Evolutionary conservation across 1,140 invertebrate species (phyloP).

Genomic region (Diuraphis noxia): DNA sequence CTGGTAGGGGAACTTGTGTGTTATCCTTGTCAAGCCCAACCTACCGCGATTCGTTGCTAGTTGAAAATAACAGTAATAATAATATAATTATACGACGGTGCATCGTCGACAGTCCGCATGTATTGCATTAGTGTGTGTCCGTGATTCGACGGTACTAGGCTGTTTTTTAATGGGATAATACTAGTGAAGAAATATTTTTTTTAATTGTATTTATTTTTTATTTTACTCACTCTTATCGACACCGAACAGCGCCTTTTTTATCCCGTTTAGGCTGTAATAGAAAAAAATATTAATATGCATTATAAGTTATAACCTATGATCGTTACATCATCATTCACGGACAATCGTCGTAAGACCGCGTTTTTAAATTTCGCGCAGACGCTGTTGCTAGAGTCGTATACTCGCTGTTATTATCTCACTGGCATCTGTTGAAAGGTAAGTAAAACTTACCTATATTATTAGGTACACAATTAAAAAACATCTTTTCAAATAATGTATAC

Average conservation of each 20-base stretch:
- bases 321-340: not conserved
- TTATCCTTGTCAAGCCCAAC: not conserved
- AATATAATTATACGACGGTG: not conserved
- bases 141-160: not conserved
- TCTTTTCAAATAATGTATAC: not conserved
- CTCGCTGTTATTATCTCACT: not conserved
- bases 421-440: not conserved
- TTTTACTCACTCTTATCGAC: not conserved
- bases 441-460: not conserved
- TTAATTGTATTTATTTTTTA: not conserved
- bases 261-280: not conserved
- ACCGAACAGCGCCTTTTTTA: not conserved
- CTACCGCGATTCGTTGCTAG: not conserved
- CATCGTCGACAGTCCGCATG: not conserved
- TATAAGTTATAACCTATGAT: slow-evolving; percentile 6
- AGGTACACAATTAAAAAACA: not conserved
- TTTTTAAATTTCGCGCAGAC: not conserved
- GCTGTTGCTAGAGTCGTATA: not conserved
- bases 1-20: not conserved
- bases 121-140: not conserved
- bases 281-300: not conserved
- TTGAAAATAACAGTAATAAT: slow-evolving; percentile 20
- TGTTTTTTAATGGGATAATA: not conserved
- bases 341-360: not conserved
- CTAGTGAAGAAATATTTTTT: not conserved